phyloP scores from a whole-genome alignment of 2,888 invertebrate genomes.

The Morpho helenor region DNA sequence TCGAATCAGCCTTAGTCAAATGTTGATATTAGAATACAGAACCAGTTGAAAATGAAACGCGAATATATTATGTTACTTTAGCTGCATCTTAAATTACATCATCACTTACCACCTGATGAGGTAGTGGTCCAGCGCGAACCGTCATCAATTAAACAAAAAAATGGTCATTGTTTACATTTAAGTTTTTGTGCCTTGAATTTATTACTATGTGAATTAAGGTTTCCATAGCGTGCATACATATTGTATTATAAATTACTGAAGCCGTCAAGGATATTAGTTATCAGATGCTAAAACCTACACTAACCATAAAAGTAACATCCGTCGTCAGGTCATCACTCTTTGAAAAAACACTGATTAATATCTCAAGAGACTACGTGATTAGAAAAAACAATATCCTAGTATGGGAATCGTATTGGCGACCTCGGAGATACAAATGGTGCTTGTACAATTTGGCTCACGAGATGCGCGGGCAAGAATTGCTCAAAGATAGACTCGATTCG shows the following conservation, averaged over 20 bases:
- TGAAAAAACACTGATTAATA: slow-evolving; percentile 44
- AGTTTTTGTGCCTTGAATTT: slow-evolving; percentile 8
- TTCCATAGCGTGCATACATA: slow-evolving; percentile 1
- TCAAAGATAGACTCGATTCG: too few relatives aligned
- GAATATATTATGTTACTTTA: too few relatives aligned
- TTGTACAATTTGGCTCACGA: too few relatives aligned
- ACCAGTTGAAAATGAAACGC: too few relatives aligned
- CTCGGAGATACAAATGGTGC: too few relatives aligned
- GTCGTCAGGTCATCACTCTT: slow-evolving; percentile 27
- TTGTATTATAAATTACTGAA: slow-evolving; percentile 16
- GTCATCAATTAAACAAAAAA: neutral
- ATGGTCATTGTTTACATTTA: neutral
- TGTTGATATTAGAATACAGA: too few relatives aligned
- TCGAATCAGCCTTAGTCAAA: too few relatives aligned
- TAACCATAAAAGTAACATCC: slow-evolving; percentile 28
- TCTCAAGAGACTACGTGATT: slow-evolving; percentile 44
- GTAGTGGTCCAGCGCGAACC: too few relatives aligned
- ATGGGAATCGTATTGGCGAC: too few relatives aligned
- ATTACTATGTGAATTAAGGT: slow-evolving; percentile 3
- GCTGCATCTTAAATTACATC: too few relatives aligned
- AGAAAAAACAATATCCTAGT: slow-evolving; percentile 38
- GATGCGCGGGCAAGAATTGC: too few relatives aligned
- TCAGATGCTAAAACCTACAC: slow-evolving; percentile 35
- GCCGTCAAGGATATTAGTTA: slow-evolving; percentile 42
- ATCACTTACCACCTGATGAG: too few relatives aligned